Conservation (phyloP, 2,113 vertebrate genomes). For the Tragelaphus strepsiceros region DNA sequence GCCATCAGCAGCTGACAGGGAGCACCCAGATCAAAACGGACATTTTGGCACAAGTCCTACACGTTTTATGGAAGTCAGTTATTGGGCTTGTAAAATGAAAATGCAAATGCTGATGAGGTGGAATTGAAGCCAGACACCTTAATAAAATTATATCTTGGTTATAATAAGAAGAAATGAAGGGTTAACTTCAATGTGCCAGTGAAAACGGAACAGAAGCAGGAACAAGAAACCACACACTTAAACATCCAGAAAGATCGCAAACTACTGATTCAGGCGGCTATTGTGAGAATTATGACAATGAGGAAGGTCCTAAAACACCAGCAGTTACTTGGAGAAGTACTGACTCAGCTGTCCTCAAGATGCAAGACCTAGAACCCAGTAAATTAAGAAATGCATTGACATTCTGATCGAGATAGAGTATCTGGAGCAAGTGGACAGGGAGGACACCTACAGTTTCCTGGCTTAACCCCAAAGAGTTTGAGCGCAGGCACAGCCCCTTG, state of each 20-base stretch:
- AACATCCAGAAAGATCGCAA: slow-evolving; percentile 98
- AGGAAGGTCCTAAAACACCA: slow-evolving; percentile 98
- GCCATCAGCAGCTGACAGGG: slow-evolving; percentile 96
- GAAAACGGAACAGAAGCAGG: slow-evolving; percentile 99
- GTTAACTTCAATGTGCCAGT: slow-evolving; percentile 99
- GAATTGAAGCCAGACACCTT: slow-evolving; percentile 96
- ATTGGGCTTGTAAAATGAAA: slow-evolving; percentile 97
- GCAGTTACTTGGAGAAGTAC: slow-evolving; percentile 96
- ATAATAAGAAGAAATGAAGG: slow-evolving; percentile 99
- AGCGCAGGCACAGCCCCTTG: slow-evolving; percentile 63
- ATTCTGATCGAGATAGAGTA: slow-evolving; percentile 99
- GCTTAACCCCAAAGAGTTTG: slow-evolving; percentile 86
- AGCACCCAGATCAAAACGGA: slow-evolving; percentile 98
- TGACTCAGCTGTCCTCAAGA: slow-evolving; percentile 96
- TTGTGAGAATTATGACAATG: slow-evolving; percentile 99
- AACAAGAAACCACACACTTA: slow-evolving; percentile 98
- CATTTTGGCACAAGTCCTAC: slow-evolving; percentile 96
- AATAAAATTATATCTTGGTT: slow-evolving; percentile 97
- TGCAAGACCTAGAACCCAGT: slow-evolving; percentile 95
- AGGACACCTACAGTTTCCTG: slow-evolving; percentile 99
- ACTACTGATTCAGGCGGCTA: slow-evolving; percentile 96
- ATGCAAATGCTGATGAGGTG: slow-evolving; percentile 96
- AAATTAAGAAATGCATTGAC: slow-evolving; percentile 99
- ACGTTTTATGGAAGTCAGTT: slow-evolving; percentile 96
- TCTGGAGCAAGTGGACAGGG: slow-evolving; percentile 94